Percentiles rank a stretch among this genome's conserved stretches.
phyloP scores from a whole-genome alignment of 2,113 vertebrate genomes.

The Syrmaticus mikado region DNA sequence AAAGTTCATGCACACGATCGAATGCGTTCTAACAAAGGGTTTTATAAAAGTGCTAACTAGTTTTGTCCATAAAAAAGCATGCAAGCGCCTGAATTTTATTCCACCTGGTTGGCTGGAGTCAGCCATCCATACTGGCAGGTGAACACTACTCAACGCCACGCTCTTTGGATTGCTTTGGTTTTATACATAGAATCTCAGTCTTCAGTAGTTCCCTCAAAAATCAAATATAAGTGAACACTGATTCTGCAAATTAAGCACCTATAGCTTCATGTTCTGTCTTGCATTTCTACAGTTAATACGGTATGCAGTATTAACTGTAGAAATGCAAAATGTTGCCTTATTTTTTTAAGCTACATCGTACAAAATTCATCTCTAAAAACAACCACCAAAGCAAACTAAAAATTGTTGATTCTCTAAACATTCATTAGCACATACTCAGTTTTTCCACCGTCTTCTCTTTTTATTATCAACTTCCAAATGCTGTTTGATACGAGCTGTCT shows the following conservation, averaged over 20 bases:
- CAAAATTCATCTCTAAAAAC: background rate
- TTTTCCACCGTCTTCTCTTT: background rate
- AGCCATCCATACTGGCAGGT: background rate
- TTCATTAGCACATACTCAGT: background rate
- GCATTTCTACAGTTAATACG: background rate
- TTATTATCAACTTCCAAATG: background rate
- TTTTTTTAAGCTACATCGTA: background rate
- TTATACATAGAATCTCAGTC: background rate
- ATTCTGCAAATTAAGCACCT: background rate
- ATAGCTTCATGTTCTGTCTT: background rate
- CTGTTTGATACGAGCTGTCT: background rate
- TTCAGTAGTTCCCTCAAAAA: background rate
- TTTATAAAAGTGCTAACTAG: background rate
- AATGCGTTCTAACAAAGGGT: background rate
- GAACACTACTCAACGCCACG: background rate
- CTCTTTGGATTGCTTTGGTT: background rate
- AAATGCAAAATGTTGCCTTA: background rate
- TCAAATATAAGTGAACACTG: background rate
- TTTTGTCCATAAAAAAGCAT: background rate
- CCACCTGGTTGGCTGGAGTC: accelerated
- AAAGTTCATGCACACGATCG: background rate
- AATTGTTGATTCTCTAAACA: background rate
- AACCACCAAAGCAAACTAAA: background rate
- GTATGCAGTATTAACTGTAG: no score
- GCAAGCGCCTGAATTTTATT: background rate